A percentile compares a stretch with the other conserved stretches of the same genome.
Evolutionary conservation across 1,140 invertebrate genomes (phyloP).

Genomic region (Cydia strobilella): DNA sequence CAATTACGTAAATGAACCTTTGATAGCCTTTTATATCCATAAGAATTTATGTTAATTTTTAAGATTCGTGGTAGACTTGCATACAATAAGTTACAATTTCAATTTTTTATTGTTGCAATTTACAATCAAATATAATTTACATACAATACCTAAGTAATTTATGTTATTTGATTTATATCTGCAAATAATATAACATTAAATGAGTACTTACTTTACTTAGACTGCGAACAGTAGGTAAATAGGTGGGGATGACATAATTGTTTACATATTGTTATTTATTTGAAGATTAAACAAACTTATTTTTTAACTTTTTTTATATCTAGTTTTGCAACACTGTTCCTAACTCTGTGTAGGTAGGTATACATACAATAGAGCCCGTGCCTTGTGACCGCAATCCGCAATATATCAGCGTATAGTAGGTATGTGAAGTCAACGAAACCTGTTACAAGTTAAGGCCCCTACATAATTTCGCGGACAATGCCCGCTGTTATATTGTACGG

Average conservation of each 20-base stretch:
- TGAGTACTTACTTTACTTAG: no score
- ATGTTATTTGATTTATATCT: background rate
- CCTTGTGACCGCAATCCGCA: no score
- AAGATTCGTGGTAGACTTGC: background rate
- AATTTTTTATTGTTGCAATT: background rate
- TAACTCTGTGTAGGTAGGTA: no score
- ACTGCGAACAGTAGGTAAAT: no score
- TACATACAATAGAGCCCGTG: no score
- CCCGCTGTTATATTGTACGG: background rate
- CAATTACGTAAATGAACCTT: background rate
- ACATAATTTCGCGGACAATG: slow-evolving; percentile 12
- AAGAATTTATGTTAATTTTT: background rate
- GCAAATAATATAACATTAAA: no score
- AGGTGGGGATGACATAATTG: no score
- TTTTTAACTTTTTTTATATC: no score
- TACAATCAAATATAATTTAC: background rate
- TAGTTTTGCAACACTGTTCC: no score
- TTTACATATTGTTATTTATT: no score
- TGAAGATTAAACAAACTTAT: no score
- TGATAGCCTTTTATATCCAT: background rate
- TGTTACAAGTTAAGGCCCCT: background rate
- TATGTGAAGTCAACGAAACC: slow-evolving; percentile 3
- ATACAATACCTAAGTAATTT: background rate
- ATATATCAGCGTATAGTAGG: background rate
- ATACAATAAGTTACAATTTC: background rate